Evolutionary conservation across 2,888 invertebrate species (phyloP).

Genomic region (Caenorhabditis plicata): DNA sequence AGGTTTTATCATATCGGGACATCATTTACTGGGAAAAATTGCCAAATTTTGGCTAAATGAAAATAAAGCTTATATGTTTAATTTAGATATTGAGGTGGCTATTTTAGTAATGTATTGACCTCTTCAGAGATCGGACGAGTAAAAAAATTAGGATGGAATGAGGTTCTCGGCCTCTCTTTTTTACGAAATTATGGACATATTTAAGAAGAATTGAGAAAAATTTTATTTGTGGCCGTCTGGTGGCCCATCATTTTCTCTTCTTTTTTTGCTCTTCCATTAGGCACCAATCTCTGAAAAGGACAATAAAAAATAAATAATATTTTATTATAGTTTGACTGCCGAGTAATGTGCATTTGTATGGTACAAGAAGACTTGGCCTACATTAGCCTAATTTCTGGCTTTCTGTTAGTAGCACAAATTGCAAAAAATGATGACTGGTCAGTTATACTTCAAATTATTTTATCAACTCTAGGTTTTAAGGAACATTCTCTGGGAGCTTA

Average conservation of each 20-base stretch:
- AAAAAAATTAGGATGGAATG: too few relatives aligned
- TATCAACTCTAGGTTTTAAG: slow-evolving; percentile 13
- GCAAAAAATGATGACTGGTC: slow-evolving; percentile 27
- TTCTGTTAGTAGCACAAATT: slow-evolving; percentile 67
- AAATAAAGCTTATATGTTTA: slow-evolving; percentile 15
- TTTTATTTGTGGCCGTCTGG: too few relatives aligned
- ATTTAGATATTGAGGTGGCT: slow-evolving; percentile 36
- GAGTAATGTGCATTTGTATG: slow-evolving; percentile 68
- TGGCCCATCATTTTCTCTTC: too few relatives aligned
- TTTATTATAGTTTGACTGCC: slow-evolving; percentile 66
- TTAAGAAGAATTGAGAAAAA: too few relatives aligned
- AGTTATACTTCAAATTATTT: not conserved
- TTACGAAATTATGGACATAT: too few relatives aligned
- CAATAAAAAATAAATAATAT: too few relatives aligned
- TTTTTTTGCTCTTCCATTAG: too few relatives aligned
- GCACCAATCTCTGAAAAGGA: too few relatives aligned
- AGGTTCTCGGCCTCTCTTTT: too few relatives aligned
- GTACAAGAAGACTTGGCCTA: slow-evolving; percentile 66
- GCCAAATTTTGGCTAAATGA: slow-evolving; percentile 23
- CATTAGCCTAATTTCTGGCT: slow-evolving; percentile 68
- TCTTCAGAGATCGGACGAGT: too few relatives aligned
- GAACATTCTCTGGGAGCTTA: slow-evolving; percentile 67
- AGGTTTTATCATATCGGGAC: slow-evolving; percentile 32
- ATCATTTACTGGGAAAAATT: slow-evolving; percentile 37
- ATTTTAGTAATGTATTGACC: too few relatives aligned